phyloP scores from a whole-genome alignment of 2,888 invertebrate species.

The Graphium colonna region DNA sequence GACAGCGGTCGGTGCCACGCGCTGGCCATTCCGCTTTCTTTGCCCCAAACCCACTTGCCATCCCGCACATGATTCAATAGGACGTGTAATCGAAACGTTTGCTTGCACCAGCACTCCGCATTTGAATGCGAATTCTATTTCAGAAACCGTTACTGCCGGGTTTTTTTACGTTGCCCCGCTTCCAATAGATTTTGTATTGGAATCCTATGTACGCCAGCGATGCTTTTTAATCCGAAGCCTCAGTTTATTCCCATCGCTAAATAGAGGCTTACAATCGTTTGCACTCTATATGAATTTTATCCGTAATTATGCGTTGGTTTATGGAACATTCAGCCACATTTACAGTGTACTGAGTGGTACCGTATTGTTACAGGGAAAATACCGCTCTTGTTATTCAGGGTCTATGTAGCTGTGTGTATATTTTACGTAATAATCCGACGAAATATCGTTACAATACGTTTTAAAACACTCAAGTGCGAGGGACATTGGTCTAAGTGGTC shows the following conservation, averaged over 20 bases:
- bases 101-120: conserved; percentile 9
- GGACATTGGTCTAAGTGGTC: conserved; percentile 54
- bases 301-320: neutral
- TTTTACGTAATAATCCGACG: conserved; percentile 30
- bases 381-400: neutral
- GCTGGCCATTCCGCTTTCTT: conserved; percentile 68
- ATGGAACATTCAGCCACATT: neutral
- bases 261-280: neutral
- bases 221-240: neutral
- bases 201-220: neutral
- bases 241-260: neutral
- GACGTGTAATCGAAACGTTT: conserved; percentile 45
- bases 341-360: neutral
- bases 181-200: neutral
- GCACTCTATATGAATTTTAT: neutral
- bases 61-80: conserved; percentile 45
- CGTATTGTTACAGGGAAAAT: neutral
- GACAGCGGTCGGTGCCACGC: conserved; percentile 49
- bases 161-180: conserved; percentile 23
- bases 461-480: conserved; percentile 50
- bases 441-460: conserved; percentile 31
- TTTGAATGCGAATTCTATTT: conserved; percentile 8
- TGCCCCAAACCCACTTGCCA: conserved; percentile 43
- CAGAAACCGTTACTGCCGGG: conserved; percentile 20
- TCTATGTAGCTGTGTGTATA: conserved; percentile 31